Percentiles rank a stretch among this genome's conserved stretches.
phyloP scores from a whole-genome alignment of 2,113 vertebrate genomes.

The Leptodactylus fuscus region DNA sequence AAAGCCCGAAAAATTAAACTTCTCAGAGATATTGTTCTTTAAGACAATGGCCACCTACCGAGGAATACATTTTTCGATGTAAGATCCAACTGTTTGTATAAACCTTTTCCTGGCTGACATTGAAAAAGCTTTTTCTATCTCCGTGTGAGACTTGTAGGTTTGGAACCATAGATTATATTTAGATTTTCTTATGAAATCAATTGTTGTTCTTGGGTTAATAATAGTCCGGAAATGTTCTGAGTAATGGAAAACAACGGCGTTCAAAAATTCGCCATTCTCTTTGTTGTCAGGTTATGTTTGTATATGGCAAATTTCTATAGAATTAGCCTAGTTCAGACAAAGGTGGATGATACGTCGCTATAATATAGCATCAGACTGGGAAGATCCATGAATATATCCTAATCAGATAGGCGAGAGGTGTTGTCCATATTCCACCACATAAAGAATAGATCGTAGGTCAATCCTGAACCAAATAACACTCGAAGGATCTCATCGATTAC shows the following conservation, averaged over 20 bases:
- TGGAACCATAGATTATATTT: neutral
- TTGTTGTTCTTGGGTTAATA: neutral
- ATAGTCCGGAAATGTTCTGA: neutral
- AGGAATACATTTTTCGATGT: neutral
- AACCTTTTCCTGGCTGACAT: neutral
- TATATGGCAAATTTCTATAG: too few relatives aligned
- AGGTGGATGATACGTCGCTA: too few relatives aligned
- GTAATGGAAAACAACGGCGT: too few relatives aligned
- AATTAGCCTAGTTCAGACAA: too few relatives aligned
- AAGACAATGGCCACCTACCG: constrained; percentile 7
- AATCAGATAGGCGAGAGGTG: too few relatives aligned
- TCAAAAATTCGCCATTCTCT: neutral
- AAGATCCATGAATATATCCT: too few relatives aligned
- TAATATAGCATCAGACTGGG: too few relatives aligned
- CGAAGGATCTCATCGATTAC: too few relatives aligned
- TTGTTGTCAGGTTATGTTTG: too few relatives aligned
- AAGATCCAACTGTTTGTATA: neutral
- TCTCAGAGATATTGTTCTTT: neutral
- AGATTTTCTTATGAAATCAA: neutral
- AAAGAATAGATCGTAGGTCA: too few relatives aligned
- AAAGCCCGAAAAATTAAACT: constrained; percentile 36
- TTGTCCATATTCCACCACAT: too few relatives aligned
- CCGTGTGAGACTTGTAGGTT: neutral
- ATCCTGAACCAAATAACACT: too few relatives aligned
- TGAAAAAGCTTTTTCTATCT: constrained; percentile 8